Evolutionary conservation across 1,140 invertebrate genomes (phyloP).

Genomic region (Diuraphis noxia): DNA sequence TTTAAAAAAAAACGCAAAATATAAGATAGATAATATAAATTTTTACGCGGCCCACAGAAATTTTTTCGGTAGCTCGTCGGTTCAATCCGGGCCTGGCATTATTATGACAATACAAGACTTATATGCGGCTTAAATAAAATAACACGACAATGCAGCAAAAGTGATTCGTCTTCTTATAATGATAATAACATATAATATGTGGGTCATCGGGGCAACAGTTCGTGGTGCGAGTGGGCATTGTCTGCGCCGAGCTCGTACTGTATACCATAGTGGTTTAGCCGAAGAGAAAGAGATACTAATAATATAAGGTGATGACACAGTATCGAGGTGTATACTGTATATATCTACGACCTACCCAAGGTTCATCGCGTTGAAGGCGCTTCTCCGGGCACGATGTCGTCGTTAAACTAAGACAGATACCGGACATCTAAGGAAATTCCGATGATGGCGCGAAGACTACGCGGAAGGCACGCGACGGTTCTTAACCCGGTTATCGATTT

Average conservation of each 20-base stretch:
- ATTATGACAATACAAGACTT: neutral
- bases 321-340: neutral
- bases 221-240: neutral
- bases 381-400: neutral
- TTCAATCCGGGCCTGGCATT: too few species aligned
- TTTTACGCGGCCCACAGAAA: too few species aligned
- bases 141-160: neutral
- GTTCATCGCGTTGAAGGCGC: neutral
- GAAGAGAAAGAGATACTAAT: neutral
- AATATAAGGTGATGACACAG: neutral
- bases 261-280: neutral
- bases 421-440: neutral
- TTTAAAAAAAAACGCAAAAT: too few species aligned
- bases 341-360: neutral
- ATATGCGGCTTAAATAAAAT: neutral
- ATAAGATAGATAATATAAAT: too few species aligned
- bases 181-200: neutral
- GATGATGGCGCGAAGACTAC: neutral
- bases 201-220: constrained; percentile 33
- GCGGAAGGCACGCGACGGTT: neutral
- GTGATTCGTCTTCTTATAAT: neutral
- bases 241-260: neutral
- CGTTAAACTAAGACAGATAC: neutral
- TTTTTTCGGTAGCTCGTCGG: too few species aligned
- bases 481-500: constrained; percentile 26